Conservation (phyloP, 2,888 invertebrate genomes). For the Oegoconia quadripuncta region DNA sequence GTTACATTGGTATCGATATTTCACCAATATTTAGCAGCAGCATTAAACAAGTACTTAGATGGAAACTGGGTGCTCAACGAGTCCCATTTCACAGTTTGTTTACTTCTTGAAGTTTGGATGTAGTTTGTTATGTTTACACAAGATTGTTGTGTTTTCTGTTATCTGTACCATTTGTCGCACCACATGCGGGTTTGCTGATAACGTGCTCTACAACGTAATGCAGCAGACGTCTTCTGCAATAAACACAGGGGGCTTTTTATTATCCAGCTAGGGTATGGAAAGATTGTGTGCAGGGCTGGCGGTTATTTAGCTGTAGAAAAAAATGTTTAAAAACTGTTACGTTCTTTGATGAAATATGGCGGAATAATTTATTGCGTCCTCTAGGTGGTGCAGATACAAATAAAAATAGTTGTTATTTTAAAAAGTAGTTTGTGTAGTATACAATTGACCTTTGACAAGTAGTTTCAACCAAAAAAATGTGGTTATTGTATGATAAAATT, state of each 20-base stretch:
- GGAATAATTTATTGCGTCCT: too few species aligned
- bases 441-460: background rate
- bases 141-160: too few species aligned
- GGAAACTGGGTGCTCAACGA: too few species aligned
- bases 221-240: slow-evolving; percentile 22
- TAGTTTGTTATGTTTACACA: too few species aligned
- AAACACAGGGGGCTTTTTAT: slow-evolving; percentile 43
- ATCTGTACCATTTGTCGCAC: slow-evolving; percentile 6
- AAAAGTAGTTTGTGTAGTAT: background rate
- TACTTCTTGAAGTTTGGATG: too few species aligned
- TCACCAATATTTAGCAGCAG: too few species aligned
- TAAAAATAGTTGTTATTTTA: background rate
- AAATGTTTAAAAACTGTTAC: background rate
- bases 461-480: background rate
- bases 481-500: too few species aligned
- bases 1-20: too few species aligned
- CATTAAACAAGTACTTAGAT: too few species aligned
- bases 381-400: too few species aligned
- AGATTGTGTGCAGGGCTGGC: slow-evolving; percentile 45
- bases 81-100: too few species aligned
- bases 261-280: slow-evolving; percentile 52
- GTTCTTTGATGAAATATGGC: too few species aligned
- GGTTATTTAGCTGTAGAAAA: slow-evolving; percentile 1
- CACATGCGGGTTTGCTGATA: slow-evolving; percentile 28
- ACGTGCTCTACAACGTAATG: slow-evolving; percentile 25